A percentile compares a stretch with the other conserved stretches of the same genome.
phyloP scores from a whole-genome alignment of 1,140 invertebrate species.

The Paracyclopina nana region DNA sequence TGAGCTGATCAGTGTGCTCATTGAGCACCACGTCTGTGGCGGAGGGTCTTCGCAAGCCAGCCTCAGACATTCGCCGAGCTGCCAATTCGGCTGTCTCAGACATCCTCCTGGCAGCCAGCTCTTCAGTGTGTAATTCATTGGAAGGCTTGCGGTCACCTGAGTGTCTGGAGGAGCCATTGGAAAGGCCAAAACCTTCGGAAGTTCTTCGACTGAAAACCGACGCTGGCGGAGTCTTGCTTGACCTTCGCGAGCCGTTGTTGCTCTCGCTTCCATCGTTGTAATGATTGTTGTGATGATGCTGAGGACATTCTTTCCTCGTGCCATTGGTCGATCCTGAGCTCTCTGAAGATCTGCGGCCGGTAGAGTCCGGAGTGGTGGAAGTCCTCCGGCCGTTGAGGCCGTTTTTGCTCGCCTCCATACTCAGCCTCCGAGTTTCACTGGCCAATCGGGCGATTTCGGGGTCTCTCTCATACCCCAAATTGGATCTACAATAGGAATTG shows the following conservation, averaged over 20 bases:
- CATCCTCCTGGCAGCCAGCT: no score
- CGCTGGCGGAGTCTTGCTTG: not conserved
- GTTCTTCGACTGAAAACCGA: not conserved
- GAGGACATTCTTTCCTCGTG: not conserved
- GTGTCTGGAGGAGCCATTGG: no score
- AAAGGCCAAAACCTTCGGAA: not conserved
- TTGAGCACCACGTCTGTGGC: slow-evolving; percentile 37
- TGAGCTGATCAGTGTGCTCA: slow-evolving; percentile 76
- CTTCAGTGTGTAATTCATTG: no score
- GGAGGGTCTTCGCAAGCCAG: slow-evolving; percentile 14
- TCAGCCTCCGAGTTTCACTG: slow-evolving; percentile 11
- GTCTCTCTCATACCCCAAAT: slow-evolving; percentile 6
- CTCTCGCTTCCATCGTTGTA: no score
- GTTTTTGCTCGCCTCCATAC: slow-evolving; percentile 11
- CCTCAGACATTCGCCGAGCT: slow-evolving; percentile 1
- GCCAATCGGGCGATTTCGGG: slow-evolving; percentile 12
- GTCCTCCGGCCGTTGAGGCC: not conserved
- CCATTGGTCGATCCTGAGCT: not conserved
- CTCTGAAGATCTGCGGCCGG: not conserved
- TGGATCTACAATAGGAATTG: not conserved
- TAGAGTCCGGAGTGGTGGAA: slow-evolving; percentile 1
- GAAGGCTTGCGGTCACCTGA: no score
- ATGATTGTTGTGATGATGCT: not conserved
- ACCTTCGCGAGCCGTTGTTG: no score
- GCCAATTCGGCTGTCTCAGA: not conserved